Conservation (phyloP, 2,113 vertebrate species). For the Natator depressus region DNA sequence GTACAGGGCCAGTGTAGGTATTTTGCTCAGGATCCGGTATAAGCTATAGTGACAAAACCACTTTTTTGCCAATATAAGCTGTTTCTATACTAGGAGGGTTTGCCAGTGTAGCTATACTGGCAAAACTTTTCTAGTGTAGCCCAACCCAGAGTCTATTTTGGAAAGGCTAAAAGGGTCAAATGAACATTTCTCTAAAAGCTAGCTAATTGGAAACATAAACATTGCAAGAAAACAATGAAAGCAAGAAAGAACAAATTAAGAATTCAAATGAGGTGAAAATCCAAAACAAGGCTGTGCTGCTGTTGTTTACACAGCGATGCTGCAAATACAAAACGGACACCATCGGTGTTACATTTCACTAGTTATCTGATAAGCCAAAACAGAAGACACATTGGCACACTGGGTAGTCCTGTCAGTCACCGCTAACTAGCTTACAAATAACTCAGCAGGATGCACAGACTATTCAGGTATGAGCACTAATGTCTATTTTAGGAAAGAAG, state of each 20-base stretch:
- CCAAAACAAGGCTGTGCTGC: slow-evolving; percentile 55
- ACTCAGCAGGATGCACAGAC: neutral
- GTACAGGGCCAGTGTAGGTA: neutral
- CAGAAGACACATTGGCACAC: slow-evolving; percentile 42
- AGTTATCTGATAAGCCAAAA: slow-evolving; percentile 74
- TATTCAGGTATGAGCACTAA: slow-evolving; percentile 1
- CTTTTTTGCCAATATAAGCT: neutral
- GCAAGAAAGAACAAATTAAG: slow-evolving; percentile 70
- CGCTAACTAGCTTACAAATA: slow-evolving; percentile 44
- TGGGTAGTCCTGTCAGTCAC: slow-evolving; percentile 74
- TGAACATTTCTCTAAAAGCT: slow-evolving; percentile 54
- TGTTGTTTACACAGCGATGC: slow-evolving; percentile 74
- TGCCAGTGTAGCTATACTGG: neutral
- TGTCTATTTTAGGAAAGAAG: neutral
- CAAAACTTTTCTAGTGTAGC: neutral
- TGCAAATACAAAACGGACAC: slow-evolving; percentile 74
- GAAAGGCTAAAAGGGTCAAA: slow-evolving; percentile 36
- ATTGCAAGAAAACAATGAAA: slow-evolving; percentile 30
- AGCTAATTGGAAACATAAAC: slow-evolving; percentile 80
- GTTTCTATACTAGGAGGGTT: neutral
- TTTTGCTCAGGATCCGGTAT: neutral
- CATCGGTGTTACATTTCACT: slow-evolving; percentile 72
- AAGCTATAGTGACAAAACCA: neutral
- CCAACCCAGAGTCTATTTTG: slow-evolving; percentile 7
- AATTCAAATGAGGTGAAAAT: slow-evolving; percentile 74